Conservation (phyloP, 1,140 invertebrate genomes). For the Hermetia illucens region DNA sequence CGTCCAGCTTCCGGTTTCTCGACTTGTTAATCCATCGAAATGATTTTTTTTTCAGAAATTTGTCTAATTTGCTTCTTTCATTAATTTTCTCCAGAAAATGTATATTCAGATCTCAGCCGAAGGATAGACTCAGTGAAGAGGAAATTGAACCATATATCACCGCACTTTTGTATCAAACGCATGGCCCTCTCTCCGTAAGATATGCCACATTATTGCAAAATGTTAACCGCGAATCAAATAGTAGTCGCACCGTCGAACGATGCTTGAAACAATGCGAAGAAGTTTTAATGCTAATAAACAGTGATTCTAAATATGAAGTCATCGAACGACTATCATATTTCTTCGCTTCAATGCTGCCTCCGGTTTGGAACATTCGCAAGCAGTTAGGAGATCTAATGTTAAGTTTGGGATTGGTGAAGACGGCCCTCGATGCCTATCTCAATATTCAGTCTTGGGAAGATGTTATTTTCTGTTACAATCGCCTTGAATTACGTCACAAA, state of each 20-base stretch:
- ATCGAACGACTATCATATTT: slow-evolving; percentile 35
- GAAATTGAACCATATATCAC: slow-evolving; percentile 66
- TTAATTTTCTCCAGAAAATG: slow-evolving; percentile 36
- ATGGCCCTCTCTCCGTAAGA: slow-evolving; percentile 59
- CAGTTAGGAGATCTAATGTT: slow-evolving; percentile 65
- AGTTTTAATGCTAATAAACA: slow-evolving; percentile 35
- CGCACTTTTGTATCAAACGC: slow-evolving; percentile 43
- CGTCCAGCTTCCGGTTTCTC: no score
- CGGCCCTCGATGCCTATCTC: slow-evolving; percentile 73
- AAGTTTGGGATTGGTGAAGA: slow-evolving; percentile 67
- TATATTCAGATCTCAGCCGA: slow-evolving; percentile 54
- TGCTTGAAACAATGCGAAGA: slow-evolving; percentile 76
- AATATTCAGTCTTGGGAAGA: slow-evolving; percentile 81
- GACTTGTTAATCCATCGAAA: no score
- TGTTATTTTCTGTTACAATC: slow-evolving; percentile 79
- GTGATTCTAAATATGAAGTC: slow-evolving; percentile 7
- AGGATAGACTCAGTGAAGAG: slow-evolving; percentile 61
- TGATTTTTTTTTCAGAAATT: no score
- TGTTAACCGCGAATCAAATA: slow-evolving; percentile 57
- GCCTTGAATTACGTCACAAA: slow-evolving; percentile 69
- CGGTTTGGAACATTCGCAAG: slow-evolving; percentile 59
- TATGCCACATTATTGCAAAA: slow-evolving; percentile 53
- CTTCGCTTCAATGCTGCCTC: slow-evolving; percentile 50
- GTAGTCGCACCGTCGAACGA: slow-evolving; percentile 68
- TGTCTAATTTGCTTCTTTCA: no score